Evolutionary conservation across 2,113 vertebrate species (phyloP).

Genomic region (Chloropsis hardwickii): DNA sequence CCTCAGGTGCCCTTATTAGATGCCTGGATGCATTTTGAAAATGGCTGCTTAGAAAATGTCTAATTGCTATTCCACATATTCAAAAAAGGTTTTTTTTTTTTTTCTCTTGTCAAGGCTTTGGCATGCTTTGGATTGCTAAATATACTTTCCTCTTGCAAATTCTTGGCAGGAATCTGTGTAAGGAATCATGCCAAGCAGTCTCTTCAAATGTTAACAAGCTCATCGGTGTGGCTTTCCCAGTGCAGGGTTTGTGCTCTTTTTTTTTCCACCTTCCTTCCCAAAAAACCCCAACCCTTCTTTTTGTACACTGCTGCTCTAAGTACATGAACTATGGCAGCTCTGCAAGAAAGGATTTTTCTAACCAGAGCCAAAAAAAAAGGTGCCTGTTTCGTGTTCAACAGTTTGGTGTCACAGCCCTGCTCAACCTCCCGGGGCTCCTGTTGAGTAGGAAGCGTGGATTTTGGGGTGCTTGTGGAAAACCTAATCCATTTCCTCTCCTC

Average conservation of each 20-base stretch:
- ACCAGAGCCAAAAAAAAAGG: background rate
- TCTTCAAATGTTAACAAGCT: slow-evolving; percentile 75
- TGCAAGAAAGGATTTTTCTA: slow-evolving; percentile 10
- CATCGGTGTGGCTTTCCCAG: slow-evolving; percentile 70
- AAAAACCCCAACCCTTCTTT: background rate
- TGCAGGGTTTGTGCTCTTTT: slow-evolving; percentile 24
- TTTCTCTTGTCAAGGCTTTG: slow-evolving; percentile 75
- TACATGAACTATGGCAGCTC: background rate
- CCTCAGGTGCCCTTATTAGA: slow-evolving; percentile 58
- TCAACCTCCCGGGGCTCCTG: background rate
- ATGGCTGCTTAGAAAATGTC: slow-evolving; percentile 73
- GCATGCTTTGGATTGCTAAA: slow-evolving; percentile 75
- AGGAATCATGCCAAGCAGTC: slow-evolving; percentile 68
- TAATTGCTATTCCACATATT: slow-evolving; percentile 76
- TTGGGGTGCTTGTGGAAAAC: background rate
- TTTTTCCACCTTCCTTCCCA: background rate
- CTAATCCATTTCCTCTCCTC: background rate
- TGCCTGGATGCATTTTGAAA: slow-evolving; percentile 57
- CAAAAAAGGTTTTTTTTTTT: slow-evolving; percentile 1
- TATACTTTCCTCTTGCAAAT: slow-evolving; percentile 76
- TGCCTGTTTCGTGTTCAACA: background rate
- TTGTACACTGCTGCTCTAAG: background rate
- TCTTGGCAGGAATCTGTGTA: slow-evolving; percentile 54
- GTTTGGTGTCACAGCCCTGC: background rate
- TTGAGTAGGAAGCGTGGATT: background rate